Conservation (phyloP, 2,888 invertebrate species). For the Galerucella calmariensis region DNA sequence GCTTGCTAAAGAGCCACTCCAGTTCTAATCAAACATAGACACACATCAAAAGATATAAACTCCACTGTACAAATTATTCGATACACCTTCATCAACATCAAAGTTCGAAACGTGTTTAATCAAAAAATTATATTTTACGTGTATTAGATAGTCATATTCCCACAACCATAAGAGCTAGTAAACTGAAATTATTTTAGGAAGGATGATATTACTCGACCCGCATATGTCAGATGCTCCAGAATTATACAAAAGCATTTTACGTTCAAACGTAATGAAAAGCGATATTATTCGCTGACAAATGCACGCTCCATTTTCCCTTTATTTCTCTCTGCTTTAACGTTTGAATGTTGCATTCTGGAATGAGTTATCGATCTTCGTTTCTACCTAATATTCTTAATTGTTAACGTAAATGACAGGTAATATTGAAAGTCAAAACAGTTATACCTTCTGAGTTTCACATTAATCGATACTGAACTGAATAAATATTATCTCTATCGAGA, state of each 20-base stretch:
- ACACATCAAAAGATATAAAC: no score
- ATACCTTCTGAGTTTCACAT: not conserved
- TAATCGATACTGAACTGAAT: not conserved
- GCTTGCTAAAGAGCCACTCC: no score
- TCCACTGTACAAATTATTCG: not conserved
- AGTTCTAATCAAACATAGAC: no score
- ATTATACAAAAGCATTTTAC: slow-evolving; percentile 3
- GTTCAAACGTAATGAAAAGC: slow-evolving; percentile 9
- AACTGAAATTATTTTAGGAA: not conserved
- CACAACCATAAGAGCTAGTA: not conserved
- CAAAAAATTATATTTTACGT: not conserved
- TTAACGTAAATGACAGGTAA: slow-evolving; percentile 3
- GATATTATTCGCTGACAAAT: slow-evolving; percentile 24
- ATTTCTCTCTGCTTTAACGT: slow-evolving; percentile 12
- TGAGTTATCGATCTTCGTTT: slow-evolving; percentile 13
- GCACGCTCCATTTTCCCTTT: slow-evolving; percentile 15
- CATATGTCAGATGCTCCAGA: not conserved
- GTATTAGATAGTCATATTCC: not conserved
- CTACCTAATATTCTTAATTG: slow-evolving; percentile 5
- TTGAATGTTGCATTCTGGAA: not conserved
- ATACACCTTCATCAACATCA: not conserved
- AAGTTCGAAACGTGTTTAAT: no score
- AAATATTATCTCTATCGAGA: not conserved
- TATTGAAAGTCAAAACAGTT: not conserved
- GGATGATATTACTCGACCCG: not conserved